These are phyloP conservation scores for Ispidina picta DNA, from an alignment of 2,797 vertebrate genomes.

Conservation along the genomic window DNA sequence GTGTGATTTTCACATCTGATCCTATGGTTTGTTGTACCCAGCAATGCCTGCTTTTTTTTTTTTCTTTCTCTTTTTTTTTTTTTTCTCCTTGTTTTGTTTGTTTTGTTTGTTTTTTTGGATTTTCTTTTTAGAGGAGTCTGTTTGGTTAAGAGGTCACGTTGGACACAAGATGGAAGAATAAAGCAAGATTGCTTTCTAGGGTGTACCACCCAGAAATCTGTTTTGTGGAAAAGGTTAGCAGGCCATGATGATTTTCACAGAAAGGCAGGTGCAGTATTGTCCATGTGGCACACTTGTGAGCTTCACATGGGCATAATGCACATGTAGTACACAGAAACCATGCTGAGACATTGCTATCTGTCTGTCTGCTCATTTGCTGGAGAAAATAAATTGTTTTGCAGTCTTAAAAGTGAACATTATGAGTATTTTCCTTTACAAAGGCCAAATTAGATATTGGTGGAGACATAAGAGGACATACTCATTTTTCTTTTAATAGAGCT, in stretches of 20 bases:
- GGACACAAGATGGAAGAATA: slow-evolving; percentile 70
- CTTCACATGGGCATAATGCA: slow-evolving; percentile 64
- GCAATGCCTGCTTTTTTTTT: slow-evolving; percentile 56
- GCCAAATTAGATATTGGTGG: not conserved
- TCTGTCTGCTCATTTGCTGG: slow-evolving; percentile 35
- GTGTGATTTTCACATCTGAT: slow-evolving; percentile 84
- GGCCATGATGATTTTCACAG: slow-evolving; percentile 63
- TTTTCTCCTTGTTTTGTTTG: not conserved
- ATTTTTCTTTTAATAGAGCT: not conserved
- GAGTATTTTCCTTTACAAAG: not conserved
- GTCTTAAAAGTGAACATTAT: slow-evolving; percentile 10
- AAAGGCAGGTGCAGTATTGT: slow-evolving; percentile 66
- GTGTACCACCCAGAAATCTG: slow-evolving; percentile 65
- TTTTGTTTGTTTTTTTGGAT: not conserved
- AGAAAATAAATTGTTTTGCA: slow-evolving; percentile 41
- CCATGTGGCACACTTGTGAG: slow-evolving; percentile 58
- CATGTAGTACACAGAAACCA: slow-evolving; percentile 66
- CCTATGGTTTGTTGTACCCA: slow-evolving; percentile 77
- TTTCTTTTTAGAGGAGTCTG: slow-evolving; percentile 53
- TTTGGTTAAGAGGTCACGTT: slow-evolving; percentile 69
- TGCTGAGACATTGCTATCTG: slow-evolving; percentile 56
- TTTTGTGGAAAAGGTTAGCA: slow-evolving; percentile 62
- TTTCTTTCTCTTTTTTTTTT: too few species aligned
- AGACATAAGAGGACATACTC: not conserved
- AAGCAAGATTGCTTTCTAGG: slow-evolving; percentile 66